phyloP scores from a whole-genome alignment of 2,888 invertebrate genomes.

The Cephus runcator region DNA sequence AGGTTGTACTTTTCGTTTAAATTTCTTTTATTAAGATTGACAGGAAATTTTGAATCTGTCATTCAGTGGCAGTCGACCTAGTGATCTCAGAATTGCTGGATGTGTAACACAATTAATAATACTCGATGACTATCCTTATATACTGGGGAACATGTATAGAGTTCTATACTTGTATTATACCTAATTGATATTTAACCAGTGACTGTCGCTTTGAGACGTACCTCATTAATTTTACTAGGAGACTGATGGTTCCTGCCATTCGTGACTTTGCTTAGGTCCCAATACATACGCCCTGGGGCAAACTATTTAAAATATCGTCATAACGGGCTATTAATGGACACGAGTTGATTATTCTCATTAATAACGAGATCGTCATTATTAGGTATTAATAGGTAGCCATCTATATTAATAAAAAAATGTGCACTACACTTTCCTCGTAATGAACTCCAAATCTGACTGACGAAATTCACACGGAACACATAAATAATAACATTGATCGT shows the following conservation, averaged over 20 bases:
- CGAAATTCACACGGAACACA: too few relatives aligned
- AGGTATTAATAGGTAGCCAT: too few relatives aligned
- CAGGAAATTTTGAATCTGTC: background rate
- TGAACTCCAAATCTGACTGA: background rate
- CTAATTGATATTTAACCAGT: background rate
- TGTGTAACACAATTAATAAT: background rate
- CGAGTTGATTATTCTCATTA: background rate
- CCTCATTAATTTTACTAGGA: background rate
- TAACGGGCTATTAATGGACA: background rate
- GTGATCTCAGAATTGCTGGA: background rate
- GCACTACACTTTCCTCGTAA: background rate
- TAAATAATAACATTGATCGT: background rate
- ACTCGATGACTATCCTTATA: background rate
- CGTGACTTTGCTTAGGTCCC: background rate
- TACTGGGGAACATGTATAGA: background rate
- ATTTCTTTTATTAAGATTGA: background rate
- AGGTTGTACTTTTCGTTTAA: background rate
- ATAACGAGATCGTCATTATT: background rate
- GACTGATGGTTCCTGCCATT: background rate
- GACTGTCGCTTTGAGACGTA: background rate
- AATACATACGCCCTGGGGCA: background rate
- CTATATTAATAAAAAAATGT: background rate
- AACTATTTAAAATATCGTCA: background rate
- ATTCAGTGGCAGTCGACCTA: background rate
- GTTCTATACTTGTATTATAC: background rate